These are phyloP conservation scores for Trachythela sp. DNA, from an alignment of 64 coral and sea anemone genomes.

Conservation along the genomic window DNA sequence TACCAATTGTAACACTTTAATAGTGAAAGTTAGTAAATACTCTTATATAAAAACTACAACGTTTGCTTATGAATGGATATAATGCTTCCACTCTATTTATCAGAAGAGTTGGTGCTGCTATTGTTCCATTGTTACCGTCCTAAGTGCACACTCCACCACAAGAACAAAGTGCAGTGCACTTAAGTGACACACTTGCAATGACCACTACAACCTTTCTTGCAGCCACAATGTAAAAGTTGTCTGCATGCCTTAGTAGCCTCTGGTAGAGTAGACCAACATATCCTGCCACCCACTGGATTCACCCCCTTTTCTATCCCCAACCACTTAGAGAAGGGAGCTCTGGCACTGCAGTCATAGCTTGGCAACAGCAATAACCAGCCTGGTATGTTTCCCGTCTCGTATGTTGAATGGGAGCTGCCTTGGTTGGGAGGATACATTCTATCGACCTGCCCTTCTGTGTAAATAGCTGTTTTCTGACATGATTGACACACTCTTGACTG, in stretches of 20 bases:
- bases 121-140: not conserved
- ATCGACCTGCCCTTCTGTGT: slow-evolving; percentile 18
- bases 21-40: too few species aligned
- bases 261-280: slow-evolving; percentile 38
- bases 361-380: slow-evolving; percentile 30
- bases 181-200: slow-evolving; percentile 28
- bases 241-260: slow-evolving; percentile 26
- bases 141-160: not conserved
- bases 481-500: slow-evolving; percentile 29
- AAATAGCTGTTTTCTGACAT: slow-evolving; percentile 41
- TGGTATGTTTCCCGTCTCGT: slow-evolving; percentile 21
- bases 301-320: slow-evolving; percentile 45
- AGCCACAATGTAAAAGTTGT: slow-evolving; percentile 39
- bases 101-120: too few species aligned
- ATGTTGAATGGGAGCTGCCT: slow-evolving; percentile 10
- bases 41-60: too few species aligned
- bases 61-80: too few species aligned
- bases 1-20: too few species aligned
- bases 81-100: too few species aligned
- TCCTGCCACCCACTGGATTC: slow-evolving; percentile 3
- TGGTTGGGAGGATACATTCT: not conserved
- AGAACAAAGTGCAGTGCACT: not conserved
- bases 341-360: slow-evolving; percentile 31
- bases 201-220: slow-evolving; percentile 39
- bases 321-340: slow-evolving; percentile 28